These are phyloP conservation scores for Panzeria rudis DNA, from an alignment of 2,888 invertebrate genomes.

Conservation along the genomic window DNA sequence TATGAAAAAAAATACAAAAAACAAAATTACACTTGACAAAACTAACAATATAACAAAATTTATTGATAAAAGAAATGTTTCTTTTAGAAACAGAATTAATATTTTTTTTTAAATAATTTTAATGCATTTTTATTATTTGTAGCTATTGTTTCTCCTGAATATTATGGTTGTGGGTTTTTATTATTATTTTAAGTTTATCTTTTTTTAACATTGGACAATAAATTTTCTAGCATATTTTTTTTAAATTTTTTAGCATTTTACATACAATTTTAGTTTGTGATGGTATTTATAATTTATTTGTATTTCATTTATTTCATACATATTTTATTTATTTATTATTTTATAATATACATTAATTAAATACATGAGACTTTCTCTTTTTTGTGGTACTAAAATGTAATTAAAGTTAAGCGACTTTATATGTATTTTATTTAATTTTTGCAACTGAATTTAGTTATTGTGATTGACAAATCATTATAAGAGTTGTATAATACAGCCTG, in stretches of 20 bases:
- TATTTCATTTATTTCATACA: conserved; percentile 26
- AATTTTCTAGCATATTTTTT: conserved; percentile 48
- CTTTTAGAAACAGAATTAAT: conserved; percentile 18
- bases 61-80: conserved; percentile 12
- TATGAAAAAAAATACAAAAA: conserved; percentile 19
- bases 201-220: conserved; percentile 63
- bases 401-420: conserved; percentile 65
- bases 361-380: conserved; percentile 39
- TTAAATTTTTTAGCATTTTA: conserved; percentile 57
- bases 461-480: too few species aligned
- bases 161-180: conserved; percentile 31
- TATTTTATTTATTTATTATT: conserved; percentile 36
- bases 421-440: conserved; percentile 5
- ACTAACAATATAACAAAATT: conserved; percentile 20
- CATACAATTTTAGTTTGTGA: conserved; percentile 45
- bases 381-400: conserved; percentile 29
- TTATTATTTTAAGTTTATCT: conserved; percentile 5
- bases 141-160: conserved; percentile 54
- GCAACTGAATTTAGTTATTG: neutral
- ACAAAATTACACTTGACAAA: conserved; percentile 33
- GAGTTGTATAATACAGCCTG: conserved; percentile 20
- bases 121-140: conserved; percentile 11
- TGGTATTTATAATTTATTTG: conserved; percentile 23
- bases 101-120: neutral
- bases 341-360: conserved; percentile 59